A percentile compares a stretch with the other conserved stretches of the same genome.
These are phyloP conservation scores for Sciurus carolinensis DNA, from an alignment of 2,797 vertebrate genomes.

Conservation along the genomic window DNA sequence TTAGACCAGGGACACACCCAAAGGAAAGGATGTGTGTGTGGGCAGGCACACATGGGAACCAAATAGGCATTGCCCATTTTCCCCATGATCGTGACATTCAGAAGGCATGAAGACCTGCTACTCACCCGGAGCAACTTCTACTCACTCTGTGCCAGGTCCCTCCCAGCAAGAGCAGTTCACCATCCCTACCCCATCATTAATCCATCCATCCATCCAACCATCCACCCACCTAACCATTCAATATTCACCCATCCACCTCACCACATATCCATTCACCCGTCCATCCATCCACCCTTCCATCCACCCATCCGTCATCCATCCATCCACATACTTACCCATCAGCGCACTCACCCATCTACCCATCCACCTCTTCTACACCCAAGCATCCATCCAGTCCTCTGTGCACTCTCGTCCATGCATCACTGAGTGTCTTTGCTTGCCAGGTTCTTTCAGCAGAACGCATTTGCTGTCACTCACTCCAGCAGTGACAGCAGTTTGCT, in stretches of 20 bases:
- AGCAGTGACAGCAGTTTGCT: not conserved
- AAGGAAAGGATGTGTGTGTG: not conserved
- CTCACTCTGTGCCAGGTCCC: not conserved
- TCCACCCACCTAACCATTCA: not conserved
- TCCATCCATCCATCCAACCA: not conserved
- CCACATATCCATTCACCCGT: not conserved
- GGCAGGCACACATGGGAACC: fast-evolving
- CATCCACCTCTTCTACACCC: not conserved
- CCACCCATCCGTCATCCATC: not conserved
- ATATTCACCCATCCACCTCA: not conserved
- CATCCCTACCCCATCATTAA: not conserved
- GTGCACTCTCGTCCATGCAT: not conserved
- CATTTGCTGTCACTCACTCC: not conserved
- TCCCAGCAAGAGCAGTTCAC: not conserved
- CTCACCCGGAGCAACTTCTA: not conserved
- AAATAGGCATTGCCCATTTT: not conserved
- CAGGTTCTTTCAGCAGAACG: not conserved
- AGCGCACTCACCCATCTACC: not conserved
- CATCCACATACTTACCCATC: too few relatives aligned
- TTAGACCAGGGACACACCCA: not conserved
- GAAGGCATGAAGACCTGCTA: not conserved
- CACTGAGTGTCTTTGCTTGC: not conserved
- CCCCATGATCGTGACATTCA: not conserved
- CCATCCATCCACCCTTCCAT: not conserved
- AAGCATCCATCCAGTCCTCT: not conserved